A percentile compares a stretch with the other conserved stretches of the same genome.
Conservation (phyloP, 1,140 invertebrate species). For the Drosophila repleta region DNA sequence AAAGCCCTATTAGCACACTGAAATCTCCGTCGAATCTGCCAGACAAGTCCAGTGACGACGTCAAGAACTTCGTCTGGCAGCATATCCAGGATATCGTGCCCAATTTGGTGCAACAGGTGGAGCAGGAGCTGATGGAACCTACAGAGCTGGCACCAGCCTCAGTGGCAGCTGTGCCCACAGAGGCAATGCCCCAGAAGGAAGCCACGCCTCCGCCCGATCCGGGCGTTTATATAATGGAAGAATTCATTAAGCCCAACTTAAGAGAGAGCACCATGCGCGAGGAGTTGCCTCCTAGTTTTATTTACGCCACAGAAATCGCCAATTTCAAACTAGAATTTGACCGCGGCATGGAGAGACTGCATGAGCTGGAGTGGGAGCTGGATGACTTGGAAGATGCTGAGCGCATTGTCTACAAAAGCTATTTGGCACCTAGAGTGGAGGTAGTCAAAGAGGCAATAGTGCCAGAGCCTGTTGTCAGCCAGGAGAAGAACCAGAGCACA, state of each 20-base stretch:
- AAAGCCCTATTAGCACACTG: slow-evolving; percentile 72
- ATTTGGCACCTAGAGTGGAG: slow-evolving; percentile 42
- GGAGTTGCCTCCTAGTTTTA: slow-evolving; percentile 59
- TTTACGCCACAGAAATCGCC: slow-evolving; percentile 75
- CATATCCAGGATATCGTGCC: slow-evolving; percentile 83
- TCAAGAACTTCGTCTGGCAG: slow-evolving; percentile 82
- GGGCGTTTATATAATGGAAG: slow-evolving; percentile 68
- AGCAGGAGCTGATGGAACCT: slow-evolving; percentile 72
- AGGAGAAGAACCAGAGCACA: neutral
- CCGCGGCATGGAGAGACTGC: slow-evolving; percentile 52
- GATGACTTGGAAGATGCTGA: slow-evolving; percentile 52
- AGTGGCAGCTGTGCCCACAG: neutral
- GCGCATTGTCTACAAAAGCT: slow-evolving; percentile 62
- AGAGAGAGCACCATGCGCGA: slow-evolving; percentile 62
- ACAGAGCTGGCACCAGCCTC: neutral
- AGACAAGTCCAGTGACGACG: slow-evolving; percentile 57
- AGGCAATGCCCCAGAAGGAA: slow-evolving; percentile 12
- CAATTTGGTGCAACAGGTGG: slow-evolving; percentile 83
- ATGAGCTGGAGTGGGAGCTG: slow-evolving; percentile 60
- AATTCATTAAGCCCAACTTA: slow-evolving; percentile 72
- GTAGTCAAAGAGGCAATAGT: neutral
- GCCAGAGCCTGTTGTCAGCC: neutral
- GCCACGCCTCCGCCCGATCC: slow-evolving; percentile 54
- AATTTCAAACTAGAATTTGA: slow-evolving; percentile 73
- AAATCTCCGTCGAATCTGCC: slow-evolving; percentile 25